These are phyloP conservation scores for Allacma fusca DNA, from an alignment of 2,888 invertebrate genomes.

Conservation along the genomic window DNA sequence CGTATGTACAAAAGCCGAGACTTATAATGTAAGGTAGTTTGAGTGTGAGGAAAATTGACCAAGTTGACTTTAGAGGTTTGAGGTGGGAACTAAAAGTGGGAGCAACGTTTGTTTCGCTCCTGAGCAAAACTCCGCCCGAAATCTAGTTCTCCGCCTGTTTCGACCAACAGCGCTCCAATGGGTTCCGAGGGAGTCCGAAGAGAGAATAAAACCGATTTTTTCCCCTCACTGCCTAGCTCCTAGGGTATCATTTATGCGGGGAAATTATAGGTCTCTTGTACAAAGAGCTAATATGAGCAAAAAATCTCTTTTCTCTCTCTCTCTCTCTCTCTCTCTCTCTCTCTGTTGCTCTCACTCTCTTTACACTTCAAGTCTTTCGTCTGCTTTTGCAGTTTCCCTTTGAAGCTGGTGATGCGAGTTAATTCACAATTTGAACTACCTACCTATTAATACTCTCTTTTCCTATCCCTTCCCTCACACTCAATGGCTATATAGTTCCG, in stretches of 20 bases:
- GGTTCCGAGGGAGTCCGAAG: slow-evolving; percentile 51
- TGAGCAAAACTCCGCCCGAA: slow-evolving; percentile 53
- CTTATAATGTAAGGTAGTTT: background rate
- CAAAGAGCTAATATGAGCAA: slow-evolving; percentile 58
- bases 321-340: slow-evolving; percentile 19
- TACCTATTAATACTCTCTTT: slow-evolving; percentile 41
- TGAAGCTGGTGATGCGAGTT: slow-evolving; percentile 37
- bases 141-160: slow-evolving; percentile 61
- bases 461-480: slow-evolving; percentile 31
- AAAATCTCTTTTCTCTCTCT: slow-evolving; percentile 44
- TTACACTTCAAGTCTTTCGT: no score
- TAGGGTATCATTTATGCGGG: slow-evolving; percentile 44
- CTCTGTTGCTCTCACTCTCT: no score
- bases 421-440: slow-evolving; percentile 35
- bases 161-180: slow-evolving; percentile 58
- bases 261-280: slow-evolving; percentile 45
- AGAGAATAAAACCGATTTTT: slow-evolving; percentile 37
- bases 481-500: background rate
- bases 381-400: background rate
- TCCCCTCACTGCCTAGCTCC: background rate
- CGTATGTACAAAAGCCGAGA: background rate
- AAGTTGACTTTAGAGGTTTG: slow-evolving; percentile 16
- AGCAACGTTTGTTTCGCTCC: slow-evolving; percentile 46
- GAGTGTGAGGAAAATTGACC: slow-evolving; percentile 1
- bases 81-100: slow-evolving; percentile 49